A percentile compares a stretch with the other conserved stretches of the same genome.
phyloP scores from a whole-genome alignment of 1,140 invertebrate genomes.

The Halesus radiatus region DNA sequence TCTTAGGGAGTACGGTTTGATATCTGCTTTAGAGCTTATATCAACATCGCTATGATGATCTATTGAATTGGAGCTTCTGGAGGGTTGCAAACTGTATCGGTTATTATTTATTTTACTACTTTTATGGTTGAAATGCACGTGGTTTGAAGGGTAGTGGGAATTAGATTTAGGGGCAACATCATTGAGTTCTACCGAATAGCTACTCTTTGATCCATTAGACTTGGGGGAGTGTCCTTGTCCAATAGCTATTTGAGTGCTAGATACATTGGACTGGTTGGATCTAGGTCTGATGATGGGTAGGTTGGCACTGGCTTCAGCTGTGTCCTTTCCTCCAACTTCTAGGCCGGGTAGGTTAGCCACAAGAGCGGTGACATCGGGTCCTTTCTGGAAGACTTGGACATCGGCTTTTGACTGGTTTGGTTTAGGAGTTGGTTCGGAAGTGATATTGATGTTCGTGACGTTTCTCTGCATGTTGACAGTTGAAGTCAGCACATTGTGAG shows the following conservation, averaged over 20 bases:
- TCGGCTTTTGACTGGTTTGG: slow-evolving; percentile 64
- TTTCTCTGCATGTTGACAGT: slow-evolving; percentile 67
- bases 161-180: background rate
- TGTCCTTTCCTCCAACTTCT: slow-evolving; percentile 66
- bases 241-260: slow-evolving; percentile 63
- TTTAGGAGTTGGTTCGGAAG: slow-evolving; percentile 62
- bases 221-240: slow-evolving; percentile 59
- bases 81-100: slow-evolving; percentile 67
- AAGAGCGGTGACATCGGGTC: slow-evolving; percentile 69
- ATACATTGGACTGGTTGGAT: slow-evolving; percentile 71
- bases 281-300: slow-evolving; percentile 69
- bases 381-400: slow-evolving; percentile 74
- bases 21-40: slow-evolving; percentile 58
- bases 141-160: slow-evolving; percentile 35
- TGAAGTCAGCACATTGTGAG: slow-evolving; percentile 59
- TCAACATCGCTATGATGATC: slow-evolving; percentile 59
- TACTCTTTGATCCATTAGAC: slow-evolving; percentile 46
- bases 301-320: slow-evolving; percentile 58
- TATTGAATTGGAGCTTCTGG: slow-evolving; percentile 59
- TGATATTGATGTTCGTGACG: slow-evolving; percentile 74
- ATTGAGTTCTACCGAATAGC: slow-evolving; percentile 42
- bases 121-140: slow-evolving; percentile 55
- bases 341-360: slow-evolving; percentile 74
- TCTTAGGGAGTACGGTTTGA: slow-evolving; percentile 63
- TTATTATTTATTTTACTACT: slow-evolving; percentile 59